phyloP scores from a whole-genome alignment of 2,113 vertebrate species.

The Peromyscus polionotus region DNA sequence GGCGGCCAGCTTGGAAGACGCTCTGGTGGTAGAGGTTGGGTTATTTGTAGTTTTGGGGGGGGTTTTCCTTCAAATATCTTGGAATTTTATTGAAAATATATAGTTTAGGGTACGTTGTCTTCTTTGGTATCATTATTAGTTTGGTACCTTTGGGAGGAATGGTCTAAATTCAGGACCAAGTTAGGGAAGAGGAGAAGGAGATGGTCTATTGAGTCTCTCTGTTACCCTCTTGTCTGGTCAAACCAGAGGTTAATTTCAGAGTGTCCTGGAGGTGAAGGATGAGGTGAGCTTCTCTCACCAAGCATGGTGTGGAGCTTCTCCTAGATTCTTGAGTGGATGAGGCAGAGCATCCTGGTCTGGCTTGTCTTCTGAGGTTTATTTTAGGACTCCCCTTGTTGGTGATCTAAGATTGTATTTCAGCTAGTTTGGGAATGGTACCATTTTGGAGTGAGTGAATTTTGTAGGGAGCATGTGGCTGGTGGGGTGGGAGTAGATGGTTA shows the following conservation, averaged over 20 bases:
- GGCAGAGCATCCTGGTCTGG: background rate
- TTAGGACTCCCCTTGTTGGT: background rate
- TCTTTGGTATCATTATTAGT: background rate
- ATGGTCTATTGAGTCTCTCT: too few species aligned
- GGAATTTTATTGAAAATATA: background rate
- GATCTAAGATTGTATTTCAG: constrained; percentile 30
- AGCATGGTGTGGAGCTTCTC: background rate
- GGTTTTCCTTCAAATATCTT: constrained; percentile 41
- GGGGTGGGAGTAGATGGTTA: background rate
- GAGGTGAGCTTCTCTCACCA: background rate
- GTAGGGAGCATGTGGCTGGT: background rate
- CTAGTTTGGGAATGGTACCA: constrained; percentile 37
- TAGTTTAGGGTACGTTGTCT: background rate
- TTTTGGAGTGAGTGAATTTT: constrained; percentile 56
- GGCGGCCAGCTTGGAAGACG: constrained; percentile 60
- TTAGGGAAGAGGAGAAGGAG: background rate
- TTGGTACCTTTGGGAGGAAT: background rate
- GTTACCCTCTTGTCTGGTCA: background rate
- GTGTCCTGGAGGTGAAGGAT: background rate
- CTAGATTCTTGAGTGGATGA: background rate
- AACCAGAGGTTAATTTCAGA: background rate
- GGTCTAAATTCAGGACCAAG: constrained; percentile 16
- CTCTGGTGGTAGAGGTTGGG: constrained; percentile 79
- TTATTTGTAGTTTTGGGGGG: constrained; percentile 40
- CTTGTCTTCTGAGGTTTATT: constrained; percentile 29